These are phyloP conservation scores for Peromyscus melanophrys DNA, from an alignment of 2,797 vertebrate species.

Conservation along the genomic window DNA sequence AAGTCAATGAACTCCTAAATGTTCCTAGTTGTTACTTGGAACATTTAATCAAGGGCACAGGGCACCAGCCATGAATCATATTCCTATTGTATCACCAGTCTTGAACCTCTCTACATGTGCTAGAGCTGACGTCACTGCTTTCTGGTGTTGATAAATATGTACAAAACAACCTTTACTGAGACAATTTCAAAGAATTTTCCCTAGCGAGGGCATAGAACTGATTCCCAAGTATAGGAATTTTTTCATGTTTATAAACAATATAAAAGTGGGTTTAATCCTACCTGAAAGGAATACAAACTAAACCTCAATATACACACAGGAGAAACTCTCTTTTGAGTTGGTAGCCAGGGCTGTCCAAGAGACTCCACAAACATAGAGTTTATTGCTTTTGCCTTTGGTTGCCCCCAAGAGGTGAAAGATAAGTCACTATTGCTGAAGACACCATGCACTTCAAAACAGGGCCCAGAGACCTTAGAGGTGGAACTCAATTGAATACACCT, in stretches of 20 bases:
- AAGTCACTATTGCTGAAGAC: background rate
- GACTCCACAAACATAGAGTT: background rate
- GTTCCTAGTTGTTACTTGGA: slow-evolving; percentile 65
- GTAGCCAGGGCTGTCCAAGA: background rate
- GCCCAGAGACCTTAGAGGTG: background rate
- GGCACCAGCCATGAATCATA: slow-evolving; percentile 33
- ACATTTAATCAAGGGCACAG: slow-evolving; percentile 1
- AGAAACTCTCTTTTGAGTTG: background rate
- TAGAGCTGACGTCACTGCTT: slow-evolving; percentile 19
- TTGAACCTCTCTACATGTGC: background rate
- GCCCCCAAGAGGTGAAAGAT: background rate
- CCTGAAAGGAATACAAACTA: slow-evolving; percentile 60
- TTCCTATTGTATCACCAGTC: slow-evolving; percentile 35
- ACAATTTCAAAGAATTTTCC: background rate
- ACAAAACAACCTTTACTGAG: slow-evolving; percentile 30
- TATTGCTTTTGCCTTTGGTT: background rate
- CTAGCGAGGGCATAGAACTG: background rate
- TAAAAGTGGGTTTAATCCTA: slow-evolving; percentile 26
- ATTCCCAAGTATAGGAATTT: slow-evolving; percentile 13
- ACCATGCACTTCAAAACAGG: background rate
- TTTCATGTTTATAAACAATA: slow-evolving; percentile 21
- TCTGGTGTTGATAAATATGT: slow-evolving; percentile 39
- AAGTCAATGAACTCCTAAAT: slow-evolving; percentile 60
- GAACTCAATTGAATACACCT: background rate
- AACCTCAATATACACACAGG: background rate